Percentiles rank a stretch among this genome's conserved stretches.
phyloP scores from a whole-genome alignment of 2,113 vertebrate species.

The Thalassoma bifasciatum region DNA sequence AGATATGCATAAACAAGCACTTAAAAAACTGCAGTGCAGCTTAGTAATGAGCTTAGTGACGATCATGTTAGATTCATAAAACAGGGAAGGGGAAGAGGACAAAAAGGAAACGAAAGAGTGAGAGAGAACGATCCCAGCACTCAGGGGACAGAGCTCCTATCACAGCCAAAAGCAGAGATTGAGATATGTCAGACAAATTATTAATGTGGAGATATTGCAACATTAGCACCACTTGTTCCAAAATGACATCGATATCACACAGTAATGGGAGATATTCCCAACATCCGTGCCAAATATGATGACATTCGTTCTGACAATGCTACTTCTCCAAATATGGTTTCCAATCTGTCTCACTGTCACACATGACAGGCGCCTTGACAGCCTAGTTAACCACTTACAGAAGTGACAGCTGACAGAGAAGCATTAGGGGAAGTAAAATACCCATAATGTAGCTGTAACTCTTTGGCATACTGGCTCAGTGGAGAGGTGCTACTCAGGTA shows the following conservation, averaged over 20 bases:
- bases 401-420: slow-evolving; percentile 72
- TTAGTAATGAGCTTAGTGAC: slow-evolving; percentile 14
- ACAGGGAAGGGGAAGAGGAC: not conserved
- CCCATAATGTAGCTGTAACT: slow-evolving; percentile 28
- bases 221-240: slow-evolving; percentile 55
- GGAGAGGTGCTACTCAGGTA: slow-evolving; percentile 20
- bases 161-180: slow-evolving; percentile 44
- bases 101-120: slow-evolving; percentile 7
- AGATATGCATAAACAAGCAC: not conserved
- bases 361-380: slow-evolving; percentile 64
- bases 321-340: slow-evolving; percentile 71
- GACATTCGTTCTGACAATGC: slow-evolving; percentile 70
- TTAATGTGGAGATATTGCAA: slow-evolving; percentile 59
- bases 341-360: slow-evolving; percentile 76
- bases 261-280: slow-evolving; percentile 55
- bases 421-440: slow-evolving; percentile 56
- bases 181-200: slow-evolving; percentile 63
- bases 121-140: slow-evolving; percentile 24
- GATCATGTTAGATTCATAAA: slow-evolving; percentile 17
- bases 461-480: slow-evolving; percentile 21
- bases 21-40: not conserved
- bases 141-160: slow-evolving; percentile 29
- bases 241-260: slow-evolving; percentile 55
- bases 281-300: slow-evolving; percentile 61
- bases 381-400: slow-evolving; percentile 62